These are phyloP conservation scores for Pelecanoides urinatrix DNA, from an alignment of 2,113 vertebrate genomes.

Conservation along the genomic window DNA sequence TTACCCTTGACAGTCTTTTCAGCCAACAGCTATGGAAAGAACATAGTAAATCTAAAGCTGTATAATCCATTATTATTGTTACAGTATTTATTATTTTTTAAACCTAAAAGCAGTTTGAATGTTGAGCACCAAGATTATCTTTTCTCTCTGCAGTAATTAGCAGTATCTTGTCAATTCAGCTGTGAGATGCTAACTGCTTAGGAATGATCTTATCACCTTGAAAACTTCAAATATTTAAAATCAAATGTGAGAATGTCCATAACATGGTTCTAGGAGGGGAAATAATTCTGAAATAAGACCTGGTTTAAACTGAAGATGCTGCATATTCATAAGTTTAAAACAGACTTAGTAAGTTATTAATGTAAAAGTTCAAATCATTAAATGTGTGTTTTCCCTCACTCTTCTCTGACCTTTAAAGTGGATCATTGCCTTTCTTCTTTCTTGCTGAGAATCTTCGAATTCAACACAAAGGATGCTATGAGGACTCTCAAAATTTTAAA, in stretches of 20 bases:
- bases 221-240: neutral
- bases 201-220: neutral
- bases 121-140: neutral
- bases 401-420: neutral
- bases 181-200: neutral
- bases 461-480: neutral
- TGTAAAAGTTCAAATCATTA: neutral
- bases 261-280: neutral
- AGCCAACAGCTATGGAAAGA: neutral
- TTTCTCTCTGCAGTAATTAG: neutral
- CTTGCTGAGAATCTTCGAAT: neutral
- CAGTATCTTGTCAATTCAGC: neutral
- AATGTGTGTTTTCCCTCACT: neutral
- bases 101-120: neutral
- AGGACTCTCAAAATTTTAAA: neutral
- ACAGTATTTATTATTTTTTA: neutral
- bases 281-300: neutral
- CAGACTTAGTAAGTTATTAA: neutral
- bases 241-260: neutral
- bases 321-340: neutral
- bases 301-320: neutral
- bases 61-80: neutral
- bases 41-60: neutral
- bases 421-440: neutral
- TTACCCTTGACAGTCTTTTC: neutral